Conservation (phyloP, 2,113 vertebrate species). For the Chloropsis cyanopogon region DNA sequence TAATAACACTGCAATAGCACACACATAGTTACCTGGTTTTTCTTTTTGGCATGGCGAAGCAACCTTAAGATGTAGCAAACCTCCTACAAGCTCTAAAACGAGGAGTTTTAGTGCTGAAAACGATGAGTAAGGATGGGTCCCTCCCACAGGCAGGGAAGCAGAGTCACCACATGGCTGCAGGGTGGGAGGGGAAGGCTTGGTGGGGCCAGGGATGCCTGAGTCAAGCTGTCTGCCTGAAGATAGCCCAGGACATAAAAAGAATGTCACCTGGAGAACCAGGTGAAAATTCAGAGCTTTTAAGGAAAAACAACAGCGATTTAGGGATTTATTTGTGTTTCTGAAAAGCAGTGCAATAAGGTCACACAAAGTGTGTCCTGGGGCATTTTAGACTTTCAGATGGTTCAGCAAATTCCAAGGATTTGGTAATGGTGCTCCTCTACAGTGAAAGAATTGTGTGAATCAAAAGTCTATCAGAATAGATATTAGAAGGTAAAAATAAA, state of each 20-base stretch:
- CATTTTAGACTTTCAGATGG: background rate
- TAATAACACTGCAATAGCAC: background rate
- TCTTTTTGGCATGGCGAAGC: background rate
- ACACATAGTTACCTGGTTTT: background rate
- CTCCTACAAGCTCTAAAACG: background rate
- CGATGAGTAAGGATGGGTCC: background rate
- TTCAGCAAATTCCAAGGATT: background rate
- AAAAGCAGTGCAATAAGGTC: background rate
- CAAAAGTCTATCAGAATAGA: background rate
- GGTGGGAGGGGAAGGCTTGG: background rate
- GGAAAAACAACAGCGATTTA: background rate
- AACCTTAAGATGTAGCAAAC: background rate
- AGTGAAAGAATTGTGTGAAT: background rate
- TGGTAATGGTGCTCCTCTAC: background rate
- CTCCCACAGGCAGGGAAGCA: background rate
- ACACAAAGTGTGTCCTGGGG: background rate
- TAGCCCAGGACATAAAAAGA: background rate
- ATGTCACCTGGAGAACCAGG: background rate
- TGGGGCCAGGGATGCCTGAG: background rate
- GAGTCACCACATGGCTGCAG: accelerated
- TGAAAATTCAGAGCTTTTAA: background rate
- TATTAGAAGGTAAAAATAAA: background rate
- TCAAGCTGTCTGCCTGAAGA: background rate
- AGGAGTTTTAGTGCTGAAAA: background rate
- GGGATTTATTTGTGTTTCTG: background rate